Evolutionary conservation across 2,113 vertebrate species (phyloP).

Genomic region (Theristicus caerulescens): DNA sequence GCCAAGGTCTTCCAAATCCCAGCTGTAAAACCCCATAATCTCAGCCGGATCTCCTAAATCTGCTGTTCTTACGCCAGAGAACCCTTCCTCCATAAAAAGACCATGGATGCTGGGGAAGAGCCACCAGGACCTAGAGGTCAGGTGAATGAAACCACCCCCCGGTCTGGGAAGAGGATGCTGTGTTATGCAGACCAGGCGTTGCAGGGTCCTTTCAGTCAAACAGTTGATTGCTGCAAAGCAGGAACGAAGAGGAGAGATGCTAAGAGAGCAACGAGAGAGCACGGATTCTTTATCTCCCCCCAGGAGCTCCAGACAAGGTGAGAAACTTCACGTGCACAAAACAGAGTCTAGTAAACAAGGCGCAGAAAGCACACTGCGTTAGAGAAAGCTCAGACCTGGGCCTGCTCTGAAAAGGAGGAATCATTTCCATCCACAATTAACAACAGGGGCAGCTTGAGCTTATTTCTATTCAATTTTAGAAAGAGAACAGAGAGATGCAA

Average conservation of each 20-base stretch:
- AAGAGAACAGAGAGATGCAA: background rate
- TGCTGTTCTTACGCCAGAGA: background rate
- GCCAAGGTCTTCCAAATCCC: background rate
- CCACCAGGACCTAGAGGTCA: background rate
- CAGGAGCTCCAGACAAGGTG: background rate
- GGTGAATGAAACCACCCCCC: background rate
- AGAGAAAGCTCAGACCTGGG: background rate
- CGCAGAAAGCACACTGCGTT: background rate
- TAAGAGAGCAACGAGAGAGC: background rate
- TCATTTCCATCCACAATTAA: background rate
- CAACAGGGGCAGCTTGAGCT: background rate
- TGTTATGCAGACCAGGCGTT: background rate
- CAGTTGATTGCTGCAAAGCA: background rate
- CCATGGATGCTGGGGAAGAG: background rate
- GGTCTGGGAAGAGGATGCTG: background rate
- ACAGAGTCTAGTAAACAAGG: background rate
- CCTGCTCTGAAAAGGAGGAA: background rate
- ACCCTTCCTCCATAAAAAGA: background rate
- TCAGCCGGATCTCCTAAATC: background rate
- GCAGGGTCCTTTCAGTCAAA: background rate
- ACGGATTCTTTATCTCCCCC: accelerated
- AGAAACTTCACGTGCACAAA: background rate
- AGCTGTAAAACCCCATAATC: background rate
- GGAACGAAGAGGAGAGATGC: background rate
- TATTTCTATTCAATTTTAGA: background rate